phyloP scores from a whole-genome alignment of 2,113 vertebrate species.

The Glaucidium brasilianum region DNA sequence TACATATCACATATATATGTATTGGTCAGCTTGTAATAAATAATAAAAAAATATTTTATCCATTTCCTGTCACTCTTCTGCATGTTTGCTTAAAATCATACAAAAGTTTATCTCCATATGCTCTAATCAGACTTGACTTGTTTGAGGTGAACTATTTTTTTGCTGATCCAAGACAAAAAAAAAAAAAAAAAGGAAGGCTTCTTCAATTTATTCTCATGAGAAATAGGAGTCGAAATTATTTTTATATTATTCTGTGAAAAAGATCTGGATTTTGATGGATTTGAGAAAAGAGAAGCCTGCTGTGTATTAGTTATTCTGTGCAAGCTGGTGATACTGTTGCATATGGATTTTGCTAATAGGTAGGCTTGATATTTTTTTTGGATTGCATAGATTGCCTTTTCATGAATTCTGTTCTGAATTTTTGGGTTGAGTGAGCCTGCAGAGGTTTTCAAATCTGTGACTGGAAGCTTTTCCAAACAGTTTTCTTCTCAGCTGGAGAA shows the following conservation, averaged over 20 bases:
- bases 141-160: neutral
- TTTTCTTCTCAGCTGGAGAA: constrained; percentile 22
- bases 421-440: neutral
- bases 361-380: neutral
- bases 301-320: neutral
- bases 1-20: neutral
- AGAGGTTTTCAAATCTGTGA: neutral
- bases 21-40: neutral
- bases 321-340: neutral
- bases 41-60: neutral
- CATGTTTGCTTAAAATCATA: neutral
- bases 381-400: neutral
- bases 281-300: neutral
- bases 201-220: neutral
- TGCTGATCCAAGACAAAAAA: neutral
- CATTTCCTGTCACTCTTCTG: neutral
- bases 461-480: neutral
- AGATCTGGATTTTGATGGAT: neutral
- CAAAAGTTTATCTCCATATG: neutral
- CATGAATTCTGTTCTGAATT: neutral
- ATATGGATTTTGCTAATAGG: neutral
- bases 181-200: rapidly evolving
- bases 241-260: neutral
- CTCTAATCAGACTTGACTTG: neutral
- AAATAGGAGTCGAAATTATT: neutral